Evolutionary conservation across 2,888 invertebrate species (phyloP).

Genomic region (Tipula helvola): DNA sequence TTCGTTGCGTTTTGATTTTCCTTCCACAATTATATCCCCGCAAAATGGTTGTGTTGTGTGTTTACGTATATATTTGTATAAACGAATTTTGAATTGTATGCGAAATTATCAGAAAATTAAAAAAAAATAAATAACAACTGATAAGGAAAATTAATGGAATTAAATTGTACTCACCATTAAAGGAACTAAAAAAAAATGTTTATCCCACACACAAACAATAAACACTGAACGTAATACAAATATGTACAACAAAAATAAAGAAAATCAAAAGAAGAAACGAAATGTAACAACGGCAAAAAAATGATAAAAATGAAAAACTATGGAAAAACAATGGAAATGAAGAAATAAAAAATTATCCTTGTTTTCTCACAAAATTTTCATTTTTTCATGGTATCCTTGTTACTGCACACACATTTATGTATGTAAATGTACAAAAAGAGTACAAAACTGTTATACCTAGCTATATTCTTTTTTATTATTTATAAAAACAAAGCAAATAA

Average conservation of each 20-base stretch:
- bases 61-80: not conserved
- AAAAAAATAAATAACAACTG: not conserved
- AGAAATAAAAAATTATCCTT: not conserved
- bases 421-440: not conserved
- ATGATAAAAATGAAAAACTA: not conserved
- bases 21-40: not conserved
- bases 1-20: not conserved
- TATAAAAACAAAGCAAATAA: not conserved
- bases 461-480: not conserved
- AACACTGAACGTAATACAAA: not conserved
- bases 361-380: not conserved
- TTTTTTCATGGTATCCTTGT: not conserved
- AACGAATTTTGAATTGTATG: not conserved
- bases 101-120: not conserved
- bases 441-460: not conserved
- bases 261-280: not conserved
- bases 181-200: not conserved
- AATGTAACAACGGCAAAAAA: not conserved
- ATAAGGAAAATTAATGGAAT: not conserved
- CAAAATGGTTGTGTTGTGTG: not conserved
- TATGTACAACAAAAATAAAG: not conserved
- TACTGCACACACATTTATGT: not conserved
- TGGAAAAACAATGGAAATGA: not conserved
- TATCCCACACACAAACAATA: not conserved
- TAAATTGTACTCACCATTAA: not conserved